Evolutionary conservation across 2,113 vertebrate genomes (phyloP).

Genomic region (Balaenoptera acutorostrata): DNA sequence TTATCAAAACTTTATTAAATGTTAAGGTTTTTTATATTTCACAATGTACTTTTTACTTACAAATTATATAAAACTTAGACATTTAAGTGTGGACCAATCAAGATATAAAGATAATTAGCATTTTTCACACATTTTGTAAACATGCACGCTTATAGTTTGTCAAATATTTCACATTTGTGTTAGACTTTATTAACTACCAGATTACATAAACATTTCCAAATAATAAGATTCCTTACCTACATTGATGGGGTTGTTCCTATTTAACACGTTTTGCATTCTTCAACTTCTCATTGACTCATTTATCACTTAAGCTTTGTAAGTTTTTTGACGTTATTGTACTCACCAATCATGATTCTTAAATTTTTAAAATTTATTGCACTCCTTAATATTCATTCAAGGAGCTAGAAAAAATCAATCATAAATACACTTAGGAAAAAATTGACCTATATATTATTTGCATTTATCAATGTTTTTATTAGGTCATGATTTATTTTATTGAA

Average conservation of each 20-base stretch:
- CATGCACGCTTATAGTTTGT: background rate
- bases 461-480: background rate
- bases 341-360: background rate
- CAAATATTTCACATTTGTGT: background rate
- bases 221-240: background rate
- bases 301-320: background rate
- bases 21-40: background rate
- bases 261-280: background rate
- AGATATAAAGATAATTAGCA: background rate
- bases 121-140: background rate
- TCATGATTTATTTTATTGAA: background rate
- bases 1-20: background rate
- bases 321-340: background rate
- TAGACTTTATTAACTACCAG: background rate
- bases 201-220: slow-evolving; percentile 4
- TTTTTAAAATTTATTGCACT: background rate
- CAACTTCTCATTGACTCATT: background rate
- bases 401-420: background rate
- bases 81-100: background rate
- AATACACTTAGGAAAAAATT: background rate
- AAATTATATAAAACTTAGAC: background rate
- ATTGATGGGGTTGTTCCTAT: background rate
- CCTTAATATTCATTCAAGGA: background rate
- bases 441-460: background rate
- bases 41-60: background rate